Base-by-base conservation (phyloP, 2,797 vertebrate species). In the Propithecus deckenii region DNA sequence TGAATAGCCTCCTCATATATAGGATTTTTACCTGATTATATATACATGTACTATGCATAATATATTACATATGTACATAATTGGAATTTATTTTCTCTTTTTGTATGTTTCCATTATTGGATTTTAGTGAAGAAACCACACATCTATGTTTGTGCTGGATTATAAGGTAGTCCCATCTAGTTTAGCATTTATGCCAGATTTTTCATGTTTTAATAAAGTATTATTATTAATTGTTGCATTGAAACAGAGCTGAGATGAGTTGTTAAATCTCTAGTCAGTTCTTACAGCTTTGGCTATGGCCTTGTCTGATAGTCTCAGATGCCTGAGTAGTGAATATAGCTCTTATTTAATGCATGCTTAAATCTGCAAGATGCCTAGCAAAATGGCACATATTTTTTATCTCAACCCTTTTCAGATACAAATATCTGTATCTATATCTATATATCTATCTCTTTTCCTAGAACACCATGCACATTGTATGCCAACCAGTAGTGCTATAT, bases 191-290 rank as follows among this genome's bases (percentile, higher is more conserved):
- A 46, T 52, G 41, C 25, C 23, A 65, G 9, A 25, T 69, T 93
- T 86, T 87, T 69, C 28, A 57, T 76, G 74, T 89, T 92, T 87
- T 90, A 94, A 57, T 86, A 4, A 89, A 80, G 23, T 63, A 28
- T 59, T 32, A 20, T 11, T 71, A 38, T 38, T 93, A 32, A 86
- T 18, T 10, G 1, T 18, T 91, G 2, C 22, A 57, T 50, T 75
- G 55, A 87, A 90, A 74, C 7, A 71, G 52, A 78, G 18, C 32
- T 20, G n/a, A 74, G 11, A 13, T 32, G 46, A 43, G 7, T 61
- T 65, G 20, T 5, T 79, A 67, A 32, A 13, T 52, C 17, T 84
- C n/a, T 25, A 67, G 43, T 48, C 81, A 69, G 4, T 52, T 89
- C 35, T 92, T 48, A 63, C 0, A 38, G 32, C 65, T 57, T 86